phyloP scores from a whole-genome alignment of 2,797 vertebrate species.

The Tragelaphus eurycerus region DNA sequence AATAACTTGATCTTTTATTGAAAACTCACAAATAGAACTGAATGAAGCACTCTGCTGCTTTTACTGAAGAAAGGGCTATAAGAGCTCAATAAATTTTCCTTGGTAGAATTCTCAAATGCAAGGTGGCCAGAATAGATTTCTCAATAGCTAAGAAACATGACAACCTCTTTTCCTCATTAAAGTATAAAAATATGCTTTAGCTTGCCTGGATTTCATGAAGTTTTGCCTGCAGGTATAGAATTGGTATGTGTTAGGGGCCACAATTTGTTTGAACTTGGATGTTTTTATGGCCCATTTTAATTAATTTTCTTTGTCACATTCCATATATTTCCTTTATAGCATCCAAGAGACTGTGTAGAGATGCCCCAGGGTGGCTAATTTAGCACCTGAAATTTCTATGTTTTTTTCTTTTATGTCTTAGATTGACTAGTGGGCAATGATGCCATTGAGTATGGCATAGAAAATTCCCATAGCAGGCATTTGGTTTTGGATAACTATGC shows the following conservation, averaged over 20 bases:
- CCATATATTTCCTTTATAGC: slow-evolving; percentile 75
- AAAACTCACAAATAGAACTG: neutral
- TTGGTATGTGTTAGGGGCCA: neutral
- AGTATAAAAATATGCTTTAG: slow-evolving; percentile 44
- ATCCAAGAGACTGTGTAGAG: slow-evolving; percentile 51
- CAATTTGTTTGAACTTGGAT: slow-evolving; percentile 69
- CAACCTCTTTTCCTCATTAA: slow-evolving; percentile 53
- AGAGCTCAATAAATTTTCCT: neutral
- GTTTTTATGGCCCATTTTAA: slow-evolving; percentile 57
- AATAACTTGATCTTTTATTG: neutral
- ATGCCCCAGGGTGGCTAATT: slow-evolving; percentile 47
- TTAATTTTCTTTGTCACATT: slow-evolving; percentile 80
- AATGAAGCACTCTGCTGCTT: neutral
- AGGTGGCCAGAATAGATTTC: slow-evolving; percentile 36
- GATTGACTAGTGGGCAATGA: slow-evolving; percentile 45
- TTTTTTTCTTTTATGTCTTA: slow-evolving; percentile 17
- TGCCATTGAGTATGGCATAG: neutral
- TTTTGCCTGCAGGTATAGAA: slow-evolving; percentile 57
- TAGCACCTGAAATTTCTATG: slow-evolving; percentile 60
- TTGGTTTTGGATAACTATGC: slow-evolving; percentile 45
- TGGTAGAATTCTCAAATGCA: slow-evolving; percentile 32
- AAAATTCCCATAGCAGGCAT: slow-evolving; percentile 31
- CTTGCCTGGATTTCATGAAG: slow-evolving; percentile 71
- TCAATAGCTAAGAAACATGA: slow-evolving; percentile 38
- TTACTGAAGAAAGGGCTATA: neutral